Evolutionary conservation across 2,888 invertebrate genomes (phyloP).

Genomic region (Trachelus iudaicus): DNA sequence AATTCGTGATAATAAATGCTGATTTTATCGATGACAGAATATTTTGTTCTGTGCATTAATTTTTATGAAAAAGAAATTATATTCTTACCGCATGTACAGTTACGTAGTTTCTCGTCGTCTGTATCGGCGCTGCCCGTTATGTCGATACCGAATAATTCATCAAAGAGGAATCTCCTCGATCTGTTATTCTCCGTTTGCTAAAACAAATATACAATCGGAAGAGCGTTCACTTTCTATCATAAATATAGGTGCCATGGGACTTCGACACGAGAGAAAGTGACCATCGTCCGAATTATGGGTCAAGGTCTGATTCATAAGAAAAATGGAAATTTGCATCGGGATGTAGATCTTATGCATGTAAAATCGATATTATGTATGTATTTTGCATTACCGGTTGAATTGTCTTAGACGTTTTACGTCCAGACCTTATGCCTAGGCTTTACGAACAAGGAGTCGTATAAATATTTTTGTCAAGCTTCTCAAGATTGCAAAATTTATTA

Average conservation of each 20-base stretch:
- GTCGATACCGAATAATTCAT: slow-evolving; percentile 77
- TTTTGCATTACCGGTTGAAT: not conserved
- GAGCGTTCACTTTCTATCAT: slow-evolving; percentile 10
- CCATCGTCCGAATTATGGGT: slow-evolving; percentile 47
- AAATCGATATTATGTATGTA: not conserved
- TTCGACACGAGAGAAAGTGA: slow-evolving; percentile 45
- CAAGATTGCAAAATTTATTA: too few relatives aligned
- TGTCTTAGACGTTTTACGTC: not conserved
- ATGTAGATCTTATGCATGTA: not conserved
- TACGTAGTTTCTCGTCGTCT: slow-evolving; percentile 70
- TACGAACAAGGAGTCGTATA: not conserved
- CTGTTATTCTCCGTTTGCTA: slow-evolving; percentile 65
- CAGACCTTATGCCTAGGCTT: not conserved
- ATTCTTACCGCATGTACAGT: slow-evolving; percentile 80
- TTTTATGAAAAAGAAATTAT: slow-evolving; percentile 4
- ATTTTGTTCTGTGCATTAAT: not conserved
- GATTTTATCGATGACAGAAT: not conserved
- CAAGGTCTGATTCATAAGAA: slow-evolving; percentile 43
- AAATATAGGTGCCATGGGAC: not conserved
- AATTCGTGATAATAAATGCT: slow-evolving; percentile 39
- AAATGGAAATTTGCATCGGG: slow-evolving; percentile 22
- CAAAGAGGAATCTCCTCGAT: slow-evolving; percentile 77
- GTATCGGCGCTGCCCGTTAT: slow-evolving; percentile 60
- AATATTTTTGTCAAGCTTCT: too few relatives aligned
- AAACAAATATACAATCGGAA: slow-evolving; percentile 11